Conservation (phyloP, 2,113 vertebrate genomes). For the Rhea pennata region DNA sequence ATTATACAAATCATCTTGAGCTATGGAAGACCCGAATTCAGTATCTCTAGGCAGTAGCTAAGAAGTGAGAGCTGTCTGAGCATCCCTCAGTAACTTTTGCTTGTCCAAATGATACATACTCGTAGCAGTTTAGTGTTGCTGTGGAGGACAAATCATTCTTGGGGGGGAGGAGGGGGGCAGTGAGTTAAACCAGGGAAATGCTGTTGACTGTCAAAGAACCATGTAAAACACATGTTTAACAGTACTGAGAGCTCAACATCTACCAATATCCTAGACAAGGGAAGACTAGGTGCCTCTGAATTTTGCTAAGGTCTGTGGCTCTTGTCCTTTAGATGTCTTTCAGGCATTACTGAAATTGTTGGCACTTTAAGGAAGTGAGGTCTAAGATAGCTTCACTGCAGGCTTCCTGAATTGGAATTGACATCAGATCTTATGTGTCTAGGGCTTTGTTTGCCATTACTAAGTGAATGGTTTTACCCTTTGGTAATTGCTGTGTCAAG, state of each 20-base stretch:
- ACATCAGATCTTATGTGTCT: background rate
- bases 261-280: too few species aligned
- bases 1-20: background rate
- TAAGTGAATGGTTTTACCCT: background rate
- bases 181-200: background rate
- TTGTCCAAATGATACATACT: background rate
- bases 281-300: too few species aligned
- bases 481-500: background rate
- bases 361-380: background rate
- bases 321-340: background rate
- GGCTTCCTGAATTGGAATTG: background rate
- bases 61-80: background rate
- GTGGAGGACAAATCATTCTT: background rate
- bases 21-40: background rate
- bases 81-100: background rate
- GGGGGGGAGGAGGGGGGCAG: background rate
- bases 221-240: too few species aligned
- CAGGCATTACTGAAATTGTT: background rate
- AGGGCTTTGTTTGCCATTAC: background rate
- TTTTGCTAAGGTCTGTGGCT: background rate
- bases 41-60: background rate
- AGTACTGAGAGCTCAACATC: too few species aligned
- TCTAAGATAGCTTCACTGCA: background rate
- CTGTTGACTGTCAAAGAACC: too few species aligned
- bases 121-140: background rate